A percentile compares a stretch with the other conserved stretches of the same genome.
phyloP scores from a whole-genome alignment of 2,113 vertebrate species.

The Grallaria varia region DNA sequence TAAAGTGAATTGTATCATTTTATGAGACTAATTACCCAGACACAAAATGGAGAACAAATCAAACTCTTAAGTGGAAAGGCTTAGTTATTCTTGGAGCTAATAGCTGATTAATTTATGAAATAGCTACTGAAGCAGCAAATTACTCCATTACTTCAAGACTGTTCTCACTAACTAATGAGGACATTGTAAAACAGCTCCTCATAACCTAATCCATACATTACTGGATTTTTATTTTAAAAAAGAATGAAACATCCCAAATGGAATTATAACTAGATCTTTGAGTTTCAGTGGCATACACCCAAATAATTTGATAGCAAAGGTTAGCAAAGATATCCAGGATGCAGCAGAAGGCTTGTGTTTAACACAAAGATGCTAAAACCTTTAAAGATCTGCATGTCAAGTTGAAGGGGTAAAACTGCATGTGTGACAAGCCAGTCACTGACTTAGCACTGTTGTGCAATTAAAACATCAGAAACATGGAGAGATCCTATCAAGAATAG shows the following conservation, averaged over 20 bases:
- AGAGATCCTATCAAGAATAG: neutral
- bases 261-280: neutral
- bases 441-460: neutral
- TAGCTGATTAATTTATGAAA: conserved; percentile 25
- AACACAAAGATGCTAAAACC: neutral
- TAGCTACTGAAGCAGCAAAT: conserved; percentile 16
- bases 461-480: neutral
- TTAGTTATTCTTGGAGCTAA: conserved; percentile 25
- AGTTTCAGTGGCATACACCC: neutral
- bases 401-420: neutral
- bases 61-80: neutral
- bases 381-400: neutral
- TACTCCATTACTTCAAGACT: neutral
- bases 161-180: neutral
- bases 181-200: neutral
- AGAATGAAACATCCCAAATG: neutral
- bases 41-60: conserved; percentile 9
- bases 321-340: neutral
- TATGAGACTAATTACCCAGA: neutral
- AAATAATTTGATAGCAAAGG: neutral
- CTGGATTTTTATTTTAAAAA: neutral
- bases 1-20: neutral
- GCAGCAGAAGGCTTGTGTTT: neutral
- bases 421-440: neutral
- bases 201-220: neutral